These are phyloP conservation scores for Agrotis exclamationis DNA, from an alignment of 2,888 invertebrate species.

Conservation along the genomic window DNA sequence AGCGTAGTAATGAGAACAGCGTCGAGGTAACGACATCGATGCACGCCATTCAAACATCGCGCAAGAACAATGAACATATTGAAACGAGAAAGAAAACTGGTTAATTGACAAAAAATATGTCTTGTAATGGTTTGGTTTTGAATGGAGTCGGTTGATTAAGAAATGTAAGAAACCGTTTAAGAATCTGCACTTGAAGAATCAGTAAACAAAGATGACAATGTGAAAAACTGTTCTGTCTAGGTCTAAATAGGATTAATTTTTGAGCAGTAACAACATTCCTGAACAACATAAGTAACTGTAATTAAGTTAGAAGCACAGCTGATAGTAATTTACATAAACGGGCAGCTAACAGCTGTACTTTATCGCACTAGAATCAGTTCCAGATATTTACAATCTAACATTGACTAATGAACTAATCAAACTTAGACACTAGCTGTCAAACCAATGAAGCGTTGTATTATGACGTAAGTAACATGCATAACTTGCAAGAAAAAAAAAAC, in stretches of 20 bases:
- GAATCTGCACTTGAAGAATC: background rate
- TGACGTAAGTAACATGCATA: constrained; percentile 60
- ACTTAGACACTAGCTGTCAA: constrained; percentile 55
- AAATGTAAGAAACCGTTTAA: constrained; percentile 6
- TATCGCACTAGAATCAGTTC: constrained; percentile 37
- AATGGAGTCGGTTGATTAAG: constrained; percentile 42
- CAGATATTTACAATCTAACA: constrained; percentile 43
- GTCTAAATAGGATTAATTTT: background rate
- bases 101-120: constrained; percentile 63
- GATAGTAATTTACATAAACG: constrained; percentile 47
- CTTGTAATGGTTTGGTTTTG: constrained; percentile 37
- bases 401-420: constrained; percentile 57
- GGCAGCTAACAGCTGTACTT: constrained; percentile 30
- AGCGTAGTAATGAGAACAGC: constrained; percentile 67
- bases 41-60: constrained; percentile 67
- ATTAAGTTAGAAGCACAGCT: constrained; percentile 29
- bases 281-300: constrained; percentile 3
- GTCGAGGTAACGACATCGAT: constrained; percentile 58
- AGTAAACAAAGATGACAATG: background rate
- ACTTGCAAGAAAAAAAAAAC: constrained; percentile 54
- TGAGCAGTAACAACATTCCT: constrained; percentile 1
- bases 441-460: constrained; percentile 53
- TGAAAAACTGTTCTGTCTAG: background rate
- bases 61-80: constrained; percentile 69
- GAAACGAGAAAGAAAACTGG: constrained; percentile 62